These are phyloP conservation scores for Hydractinia symbiolongicarpus DNA, from an alignment of 30 jellyfish, hydroid and myxozoan species.

Conservation along the genomic window DNA sequence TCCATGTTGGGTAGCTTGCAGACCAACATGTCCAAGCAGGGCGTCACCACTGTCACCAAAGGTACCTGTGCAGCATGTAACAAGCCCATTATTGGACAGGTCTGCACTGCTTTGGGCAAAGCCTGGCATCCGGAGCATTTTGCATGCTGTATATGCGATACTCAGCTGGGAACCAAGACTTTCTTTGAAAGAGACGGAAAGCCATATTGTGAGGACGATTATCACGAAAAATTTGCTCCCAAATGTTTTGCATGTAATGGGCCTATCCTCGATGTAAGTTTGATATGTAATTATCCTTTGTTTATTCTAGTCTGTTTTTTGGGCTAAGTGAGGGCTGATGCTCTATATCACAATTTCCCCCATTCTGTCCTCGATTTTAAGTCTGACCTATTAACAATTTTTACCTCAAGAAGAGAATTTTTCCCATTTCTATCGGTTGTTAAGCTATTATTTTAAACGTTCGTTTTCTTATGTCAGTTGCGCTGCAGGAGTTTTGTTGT, in stretches of 20 bases:
- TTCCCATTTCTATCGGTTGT: too few relatives aligned
- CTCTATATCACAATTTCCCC: too few relatives aligned
- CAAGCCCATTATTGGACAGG: constrained; percentile 89
- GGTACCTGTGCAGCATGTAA: constrained; percentile 93
- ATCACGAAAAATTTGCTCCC: constrained; percentile 83
- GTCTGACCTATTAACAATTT: too few relatives aligned
- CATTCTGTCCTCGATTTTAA: too few relatives aligned
- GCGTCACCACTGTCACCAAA: constrained; percentile 88
- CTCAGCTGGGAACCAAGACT: constrained; percentile 73
- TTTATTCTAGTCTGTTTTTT: neutral
- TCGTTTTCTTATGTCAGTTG: too few relatives aligned
- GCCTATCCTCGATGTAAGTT: constrained; percentile 85
- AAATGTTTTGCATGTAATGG: constrained; percentile 78
- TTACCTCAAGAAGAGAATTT: too few relatives aligned
- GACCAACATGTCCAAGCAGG: constrained; percentile 92
- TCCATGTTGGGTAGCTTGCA: constrained; percentile 92
- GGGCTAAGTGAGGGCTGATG: constrained; percentile 9
- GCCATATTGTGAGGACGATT: constrained; percentile 87
- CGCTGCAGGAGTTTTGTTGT: too few relatives aligned
- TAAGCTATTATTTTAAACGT: too few relatives aligned
- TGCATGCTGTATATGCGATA: constrained; percentile 88
- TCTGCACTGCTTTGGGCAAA: constrained; percentile 88
- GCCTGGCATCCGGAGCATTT: constrained; percentile 99
- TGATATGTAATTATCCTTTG: neutral
- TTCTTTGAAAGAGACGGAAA: constrained; percentile 91